These are phyloP conservation scores for Sthenelais limicola DNA, from an alignment of 2,888 invertebrate species.

Conservation along the genomic window DNA sequence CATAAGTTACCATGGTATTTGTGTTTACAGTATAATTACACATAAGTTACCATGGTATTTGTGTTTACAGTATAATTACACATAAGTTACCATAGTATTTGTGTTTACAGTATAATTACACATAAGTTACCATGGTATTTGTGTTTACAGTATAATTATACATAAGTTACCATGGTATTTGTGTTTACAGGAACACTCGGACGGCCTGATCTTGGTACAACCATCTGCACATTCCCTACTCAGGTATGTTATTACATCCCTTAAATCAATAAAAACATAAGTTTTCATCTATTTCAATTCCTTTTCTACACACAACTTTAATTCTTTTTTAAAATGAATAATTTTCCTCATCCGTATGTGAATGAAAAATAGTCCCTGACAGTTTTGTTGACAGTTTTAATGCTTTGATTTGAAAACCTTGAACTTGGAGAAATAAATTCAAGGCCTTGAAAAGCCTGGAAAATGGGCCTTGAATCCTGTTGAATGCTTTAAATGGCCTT, in stretches of 20 bases:
- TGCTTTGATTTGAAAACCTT: too few relatives aligned
- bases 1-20: too few relatives aligned
- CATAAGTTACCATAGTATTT: not conserved
- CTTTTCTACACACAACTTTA: not conserved
- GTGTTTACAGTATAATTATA: conserved; percentile 1
- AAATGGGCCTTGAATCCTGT: too few relatives aligned
- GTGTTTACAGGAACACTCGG: conserved; percentile 55
- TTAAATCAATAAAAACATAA: not conserved
- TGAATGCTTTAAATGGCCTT: too few relatives aligned
- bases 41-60: too few relatives aligned
- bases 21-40: too few relatives aligned
- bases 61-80: not conserved
- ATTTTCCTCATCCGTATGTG: not conserved
- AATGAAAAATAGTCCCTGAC: too few relatives aligned
- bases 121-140: not conserved
- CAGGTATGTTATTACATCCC: conserved; percentile 53
- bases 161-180: conserved; percentile 5
- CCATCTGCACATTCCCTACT: conserved; percentile 58
- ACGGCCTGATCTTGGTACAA: conserved; percentile 56
- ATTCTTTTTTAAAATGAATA: not conserved
- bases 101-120: not conserved
- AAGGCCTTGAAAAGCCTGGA: too few relatives aligned
- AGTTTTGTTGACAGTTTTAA: too few relatives aligned
- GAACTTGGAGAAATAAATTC: too few relatives aligned
- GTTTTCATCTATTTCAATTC: not conserved